Base-by-base conservation (phyloP, 2,888 invertebrate genomes). In the Caenorhabditis angaria region DNA sequence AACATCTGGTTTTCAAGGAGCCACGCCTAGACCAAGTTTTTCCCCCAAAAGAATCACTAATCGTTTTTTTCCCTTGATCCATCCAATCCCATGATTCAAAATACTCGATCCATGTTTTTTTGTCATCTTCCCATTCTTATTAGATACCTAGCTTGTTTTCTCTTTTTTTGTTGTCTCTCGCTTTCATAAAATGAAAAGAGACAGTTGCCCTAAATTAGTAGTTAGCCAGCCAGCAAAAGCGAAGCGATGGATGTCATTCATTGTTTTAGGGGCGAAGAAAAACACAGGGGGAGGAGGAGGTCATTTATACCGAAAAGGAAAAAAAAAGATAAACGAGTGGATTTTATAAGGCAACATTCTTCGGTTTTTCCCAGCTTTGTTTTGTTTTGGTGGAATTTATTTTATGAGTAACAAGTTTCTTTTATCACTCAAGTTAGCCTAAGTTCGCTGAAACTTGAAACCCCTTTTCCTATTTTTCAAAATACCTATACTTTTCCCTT, bases 181-280 rank as follows among this genome's bases (percentile, higher is more conserved):
- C 32, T 32, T 32, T 12, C 32, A 32, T 32, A 32, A 5, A 14
- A n/a, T 41, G 10, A 41, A 10, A 41, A 41, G 3, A 6, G 41
- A 41, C 41, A 41, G 41, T 41, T 41, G 41, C 41, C 41, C 41
- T 41, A 41, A 41, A 41, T 41, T 41, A n/a, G n/a, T n/a, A n/a
- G n/a, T n/a, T n/a, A 41, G 41, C 14, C 14, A 32, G 32, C 32
- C 32, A 41, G 41, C 10, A 32, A 12, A 32, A 32, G 32, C 41
- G 41, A 41, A 41, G 18, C 10, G 18, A 41, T 3, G 18, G 41
- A 41, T 18, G 41, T 18, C 18, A 18, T 12, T 41, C 41, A 41
- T 41, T 41, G 41, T 41, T 41, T 41, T 41, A 41, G 41, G n/a
- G n/a, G n/a, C n/a, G n/a, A n/a, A n/a, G n/a, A n/a, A n/a, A n/a